phyloP scores from a whole-genome alignment of 2,797 vertebrate genomes.

The Protosalanx chinensis region DNA sequence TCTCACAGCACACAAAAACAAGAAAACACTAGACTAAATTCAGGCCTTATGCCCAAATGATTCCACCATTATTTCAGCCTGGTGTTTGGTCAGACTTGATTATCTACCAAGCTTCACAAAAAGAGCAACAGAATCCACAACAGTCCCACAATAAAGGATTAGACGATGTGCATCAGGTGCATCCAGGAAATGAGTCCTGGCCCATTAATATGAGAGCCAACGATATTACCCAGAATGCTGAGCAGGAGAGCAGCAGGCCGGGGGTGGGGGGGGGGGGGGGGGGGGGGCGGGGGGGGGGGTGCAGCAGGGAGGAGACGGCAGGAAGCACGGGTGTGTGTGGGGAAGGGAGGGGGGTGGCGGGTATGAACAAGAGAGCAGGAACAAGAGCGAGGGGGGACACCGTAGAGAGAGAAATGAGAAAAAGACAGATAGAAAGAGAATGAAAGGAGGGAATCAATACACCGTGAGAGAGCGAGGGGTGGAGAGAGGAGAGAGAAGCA shows the following conservation, averaged over 20 bases:
- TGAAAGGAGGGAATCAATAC: neutral
- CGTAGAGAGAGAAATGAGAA: neutral
- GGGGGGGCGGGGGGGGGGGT: conserved; percentile 4
- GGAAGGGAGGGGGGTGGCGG: conserved; percentile 47
- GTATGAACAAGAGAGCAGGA: conserved; percentile 7
- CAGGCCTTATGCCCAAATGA: too few relatives aligned
- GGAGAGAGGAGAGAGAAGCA: neutral
- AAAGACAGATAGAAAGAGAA: neutral
- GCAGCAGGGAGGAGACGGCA: neutral
- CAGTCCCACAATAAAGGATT: neutral
- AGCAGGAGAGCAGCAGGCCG: conserved; percentile 20
- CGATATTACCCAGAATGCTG: neutral
- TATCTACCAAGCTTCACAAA: too few relatives aligned
- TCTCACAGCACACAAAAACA: too few relatives aligned
- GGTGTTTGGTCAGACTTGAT: too few relatives aligned
- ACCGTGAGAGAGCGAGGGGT: neutral
- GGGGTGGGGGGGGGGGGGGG: conserved; percentile 1
- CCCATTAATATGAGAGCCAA: too few relatives aligned
- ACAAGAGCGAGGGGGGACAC: neutral
- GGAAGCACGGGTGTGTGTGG: neutral
- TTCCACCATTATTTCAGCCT: too few relatives aligned
- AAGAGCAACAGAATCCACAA: neutral
- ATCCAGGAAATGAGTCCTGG: too few relatives aligned
- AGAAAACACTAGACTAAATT: too few relatives aligned
- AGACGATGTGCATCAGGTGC: neutral